Conservation (phyloP, 2,888 invertebrate genomes). For the Mactromeris polynyma region DNA sequence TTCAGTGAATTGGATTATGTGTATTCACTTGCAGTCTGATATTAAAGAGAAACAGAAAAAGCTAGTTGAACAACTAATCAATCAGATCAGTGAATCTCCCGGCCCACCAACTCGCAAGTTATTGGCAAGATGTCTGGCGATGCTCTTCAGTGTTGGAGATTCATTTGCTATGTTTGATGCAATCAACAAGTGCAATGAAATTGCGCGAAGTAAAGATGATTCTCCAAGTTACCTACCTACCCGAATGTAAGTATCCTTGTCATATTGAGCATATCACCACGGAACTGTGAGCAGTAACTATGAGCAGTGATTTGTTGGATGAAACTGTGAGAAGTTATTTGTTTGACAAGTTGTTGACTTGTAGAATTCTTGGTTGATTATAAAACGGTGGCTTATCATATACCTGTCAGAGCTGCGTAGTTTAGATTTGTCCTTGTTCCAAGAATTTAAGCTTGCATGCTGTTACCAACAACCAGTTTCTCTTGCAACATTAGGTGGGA, state of each 20-base stretch:
- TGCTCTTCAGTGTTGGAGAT: constrained; percentile 98
- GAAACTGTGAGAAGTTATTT: not conserved
- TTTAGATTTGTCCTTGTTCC: not conserved
- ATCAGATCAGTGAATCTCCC: constrained; percentile 93
- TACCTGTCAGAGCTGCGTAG: not conserved
- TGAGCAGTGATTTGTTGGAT: not conserved
- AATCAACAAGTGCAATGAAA: constrained; percentile 99
- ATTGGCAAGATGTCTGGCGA: constrained; percentile 96
- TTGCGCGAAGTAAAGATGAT: constrained; percentile 98
- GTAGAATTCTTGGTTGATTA: not conserved
- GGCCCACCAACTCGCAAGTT: constrained; percentile 97
- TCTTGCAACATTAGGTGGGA: not conserved
- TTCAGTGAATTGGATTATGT: not conserved
- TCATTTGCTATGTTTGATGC: constrained; percentile 98
- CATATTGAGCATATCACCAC: not conserved
- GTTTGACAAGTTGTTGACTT: not conserved
- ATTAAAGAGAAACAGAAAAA: constrained; percentile 98
- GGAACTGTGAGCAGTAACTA: not conserved
- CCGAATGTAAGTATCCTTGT: constrained; percentile 92
- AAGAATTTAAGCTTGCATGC: not conserved
- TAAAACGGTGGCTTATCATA: not conserved
- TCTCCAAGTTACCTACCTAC: constrained; percentile 98
- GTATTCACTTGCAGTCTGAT: constrained; percentile 91
- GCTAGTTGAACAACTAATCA: constrained; percentile 96
- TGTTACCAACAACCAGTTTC: not conserved